A percentile compares a stretch with the other conserved stretches of the same genome.
phyloP scores from a whole-genome alignment of 2,113 vertebrate genomes.

The Orycteropus afer region DNA sequence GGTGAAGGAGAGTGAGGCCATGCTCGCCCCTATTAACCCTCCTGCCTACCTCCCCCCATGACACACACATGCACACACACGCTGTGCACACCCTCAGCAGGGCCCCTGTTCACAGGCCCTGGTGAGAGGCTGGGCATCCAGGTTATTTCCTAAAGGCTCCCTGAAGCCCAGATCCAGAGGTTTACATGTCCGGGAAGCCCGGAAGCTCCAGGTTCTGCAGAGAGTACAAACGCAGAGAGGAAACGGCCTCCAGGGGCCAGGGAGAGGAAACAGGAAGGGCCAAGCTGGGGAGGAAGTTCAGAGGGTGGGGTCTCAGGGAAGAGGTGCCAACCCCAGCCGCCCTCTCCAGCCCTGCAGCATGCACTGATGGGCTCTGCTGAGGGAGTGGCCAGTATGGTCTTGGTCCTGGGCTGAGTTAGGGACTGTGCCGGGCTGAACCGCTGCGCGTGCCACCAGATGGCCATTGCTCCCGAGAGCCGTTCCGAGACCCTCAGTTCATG shows the following conservation, averaged over 20 bases:
- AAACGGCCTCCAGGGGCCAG: not conserved
- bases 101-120: not conserved
- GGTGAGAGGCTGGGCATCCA: not conserved
- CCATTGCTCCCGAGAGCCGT: not conserved
- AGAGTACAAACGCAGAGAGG: not conserved
- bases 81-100: not conserved
- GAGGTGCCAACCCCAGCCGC: not conserved
- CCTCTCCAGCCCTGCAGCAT: not conserved
- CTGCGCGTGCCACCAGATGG: not conserved
- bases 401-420: not conserved
- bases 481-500: not conserved
- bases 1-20: not conserved
- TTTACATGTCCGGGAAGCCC: not conserved
- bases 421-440: not conserved
- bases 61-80: not conserved
- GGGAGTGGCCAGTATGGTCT: not conserved
- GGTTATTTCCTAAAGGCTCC: not conserved
- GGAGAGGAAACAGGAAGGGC: slow-evolving; percentile 59
- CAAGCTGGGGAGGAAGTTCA: not conserved
- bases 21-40: not conserved
- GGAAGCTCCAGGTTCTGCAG: not conserved
- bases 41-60: not conserved
- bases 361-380: not conserved
- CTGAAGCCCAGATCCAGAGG: not conserved
- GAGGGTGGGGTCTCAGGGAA: not conserved